A percentile compares a stretch with the other conserved stretches of the same genome.
These are phyloP conservation scores for Daubentonia madagascariensis DNA, from an alignment of 2,113 vertebrate genomes.

Conservation along the genomic window DNA sequence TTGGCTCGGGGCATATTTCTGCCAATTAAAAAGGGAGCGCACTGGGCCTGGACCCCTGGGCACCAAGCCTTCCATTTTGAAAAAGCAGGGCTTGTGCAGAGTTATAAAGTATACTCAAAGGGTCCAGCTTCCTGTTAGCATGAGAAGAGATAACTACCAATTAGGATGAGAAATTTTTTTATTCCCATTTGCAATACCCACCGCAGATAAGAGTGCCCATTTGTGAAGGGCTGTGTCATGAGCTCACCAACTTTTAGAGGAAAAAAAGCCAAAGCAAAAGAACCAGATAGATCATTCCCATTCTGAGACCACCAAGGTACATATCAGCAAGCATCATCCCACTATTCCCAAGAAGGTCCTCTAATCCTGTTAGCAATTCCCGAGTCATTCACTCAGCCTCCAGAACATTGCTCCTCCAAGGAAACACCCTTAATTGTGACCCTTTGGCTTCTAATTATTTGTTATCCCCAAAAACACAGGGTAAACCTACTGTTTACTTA, in stretches of 20 bases:
- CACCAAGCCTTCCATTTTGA: neutral
- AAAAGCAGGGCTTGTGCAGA: constrained; percentile 1
- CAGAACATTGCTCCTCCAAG: neutral
- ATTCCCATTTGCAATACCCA: neutral
- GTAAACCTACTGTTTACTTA: neutral
- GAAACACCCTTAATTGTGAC: neutral
- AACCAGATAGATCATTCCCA: neutral
- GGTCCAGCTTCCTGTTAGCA: neutral
- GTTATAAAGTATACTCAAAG: constrained; percentile 11
- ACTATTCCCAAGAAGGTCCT: neutral
- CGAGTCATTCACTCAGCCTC: neutral
- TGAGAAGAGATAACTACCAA: neutral
- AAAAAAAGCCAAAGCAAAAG: neutral
- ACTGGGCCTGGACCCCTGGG: neutral
- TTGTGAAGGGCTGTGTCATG: neutral
- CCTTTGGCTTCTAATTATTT: neutral
- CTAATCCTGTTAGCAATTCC: neutral
- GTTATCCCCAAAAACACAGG: neutral
- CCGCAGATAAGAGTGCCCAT: neutral
- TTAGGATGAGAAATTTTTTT: neutral
- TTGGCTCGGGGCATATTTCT: constrained; percentile 23
- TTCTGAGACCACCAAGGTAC: neutral
- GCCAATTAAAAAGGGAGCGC: constrained; percentile 53
- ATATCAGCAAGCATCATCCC: neutral
- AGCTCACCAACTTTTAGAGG: neutral